Conservation (phyloP, 2,113 vertebrate species). For the Circaetus gallicus region DNA sequence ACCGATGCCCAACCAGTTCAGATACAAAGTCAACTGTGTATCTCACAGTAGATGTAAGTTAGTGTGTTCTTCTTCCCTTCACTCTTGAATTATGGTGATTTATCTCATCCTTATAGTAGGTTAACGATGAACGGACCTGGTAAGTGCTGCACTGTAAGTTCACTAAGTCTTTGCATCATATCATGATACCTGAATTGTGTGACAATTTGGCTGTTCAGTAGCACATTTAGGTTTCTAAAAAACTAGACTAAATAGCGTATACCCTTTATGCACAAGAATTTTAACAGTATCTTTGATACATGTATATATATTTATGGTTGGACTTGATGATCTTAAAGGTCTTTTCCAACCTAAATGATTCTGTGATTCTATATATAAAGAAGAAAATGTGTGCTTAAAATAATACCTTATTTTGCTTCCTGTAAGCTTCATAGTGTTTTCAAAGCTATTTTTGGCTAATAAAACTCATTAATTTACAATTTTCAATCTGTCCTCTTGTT, state of each 20-base stretch:
- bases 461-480: neutral
- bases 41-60: neutral
- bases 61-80: neutral
- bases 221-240: neutral
- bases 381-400: neutral
- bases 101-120: neutral
- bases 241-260: neutral
- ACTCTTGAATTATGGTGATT: neutral
- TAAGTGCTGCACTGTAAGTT: neutral
- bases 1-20: neutral
- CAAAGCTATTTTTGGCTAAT: neutral
- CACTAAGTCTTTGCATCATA: neutral
- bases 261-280: neutral
- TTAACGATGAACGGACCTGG: neutral
- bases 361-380: neutral
- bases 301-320: no score
- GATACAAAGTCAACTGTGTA: neutral
- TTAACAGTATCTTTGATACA: neutral
- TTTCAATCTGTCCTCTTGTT: neutral
- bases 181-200: neutral
- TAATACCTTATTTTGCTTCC: neutral
- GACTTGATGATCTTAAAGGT: neutral
- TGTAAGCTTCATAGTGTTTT: neutral
- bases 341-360: neutral
- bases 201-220: neutral